phyloP scores from a whole-genome alignment of 2,888 invertebrate species.

The Panzeria rudis region DNA sequence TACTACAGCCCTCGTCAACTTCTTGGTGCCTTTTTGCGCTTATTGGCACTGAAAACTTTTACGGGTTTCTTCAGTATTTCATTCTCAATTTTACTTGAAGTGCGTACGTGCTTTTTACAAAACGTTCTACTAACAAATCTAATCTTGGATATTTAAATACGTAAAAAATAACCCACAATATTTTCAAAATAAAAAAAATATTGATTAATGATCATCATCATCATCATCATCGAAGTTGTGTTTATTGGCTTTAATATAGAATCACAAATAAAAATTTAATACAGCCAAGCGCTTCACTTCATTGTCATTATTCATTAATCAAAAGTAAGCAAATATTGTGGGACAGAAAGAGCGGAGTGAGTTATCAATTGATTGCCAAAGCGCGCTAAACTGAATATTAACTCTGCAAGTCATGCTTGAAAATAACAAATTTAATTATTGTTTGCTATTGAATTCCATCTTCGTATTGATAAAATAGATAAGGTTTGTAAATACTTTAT shows the following conservation, averaged over 20 bases:
- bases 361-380: neutral
- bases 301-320: constrained; percentile 31
- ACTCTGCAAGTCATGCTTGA: constrained; percentile 35
- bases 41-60: constrained; percentile 12
- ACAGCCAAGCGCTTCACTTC: constrained; percentile 5
- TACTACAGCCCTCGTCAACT: neutral
- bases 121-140: constrained; percentile 41
- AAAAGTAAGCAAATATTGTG: neutral
- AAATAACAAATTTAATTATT: constrained; percentile 49
- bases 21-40: neutral
- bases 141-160: constrained; percentile 58
- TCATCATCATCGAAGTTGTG: constrained; percentile 5
- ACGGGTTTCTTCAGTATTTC: constrained; percentile 17
- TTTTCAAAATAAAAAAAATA: constrained; percentile 9
- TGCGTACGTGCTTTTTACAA: constrained; percentile 57
- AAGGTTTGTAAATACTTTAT: constrained; percentile 11
- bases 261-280: constrained; percentile 44
- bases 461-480: constrained; percentile 20
- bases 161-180: constrained; percentile 17
- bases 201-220: constrained; percentile 62
- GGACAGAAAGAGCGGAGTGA: neutral
- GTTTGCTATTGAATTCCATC: neutral
- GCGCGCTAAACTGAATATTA: constrained; percentile 1
- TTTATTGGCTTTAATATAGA: constrained; percentile 39
- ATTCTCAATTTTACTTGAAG: constrained; percentile 29